phyloP scores from a whole-genome alignment of 2,888 invertebrate genomes.

The Andrena bucephala region DNA sequence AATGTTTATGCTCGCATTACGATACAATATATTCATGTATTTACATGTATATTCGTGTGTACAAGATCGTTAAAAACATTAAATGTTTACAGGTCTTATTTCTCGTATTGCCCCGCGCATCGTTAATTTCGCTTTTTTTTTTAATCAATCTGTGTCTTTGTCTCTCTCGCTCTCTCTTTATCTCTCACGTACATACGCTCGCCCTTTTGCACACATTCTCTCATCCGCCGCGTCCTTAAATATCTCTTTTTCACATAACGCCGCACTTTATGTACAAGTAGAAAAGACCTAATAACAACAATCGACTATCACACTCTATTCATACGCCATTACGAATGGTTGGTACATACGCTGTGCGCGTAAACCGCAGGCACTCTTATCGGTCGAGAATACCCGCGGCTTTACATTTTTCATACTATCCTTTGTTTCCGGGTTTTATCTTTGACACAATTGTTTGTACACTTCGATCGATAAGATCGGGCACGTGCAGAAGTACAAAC shows the following conservation, averaged over 20 bases:
- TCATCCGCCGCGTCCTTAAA: slow-evolving; percentile 59
- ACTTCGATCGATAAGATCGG: slow-evolving; percentile 38
- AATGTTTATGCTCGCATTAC: slow-evolving; percentile 83
- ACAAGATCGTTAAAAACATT: slow-evolving; percentile 84
- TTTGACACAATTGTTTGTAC: slow-evolving; percentile 8
- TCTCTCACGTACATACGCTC: slow-evolving; percentile 26
- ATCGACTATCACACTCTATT: slow-evolving; percentile 70
- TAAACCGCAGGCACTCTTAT: slow-evolving; percentile 42
- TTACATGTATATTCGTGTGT: slow-evolving; percentile 83
- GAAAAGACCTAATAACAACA: slow-evolving; percentile 77
- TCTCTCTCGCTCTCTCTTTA: slow-evolving; percentile 26
- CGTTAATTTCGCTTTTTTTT: slow-evolving; percentile 46
- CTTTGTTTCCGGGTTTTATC: neutral
- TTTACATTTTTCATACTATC: slow-evolving; percentile 5
- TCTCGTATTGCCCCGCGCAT: slow-evolving; percentile 70
- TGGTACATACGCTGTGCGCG: slow-evolving; percentile 67
- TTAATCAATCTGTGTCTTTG: slow-evolving; percentile 18
- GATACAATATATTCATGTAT: slow-evolving; percentile 83
- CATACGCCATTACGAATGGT: slow-evolving; percentile 72
- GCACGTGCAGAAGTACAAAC: slow-evolving; percentile 39
- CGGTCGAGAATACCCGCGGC: slow-evolving; percentile 14
- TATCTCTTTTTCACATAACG: slow-evolving; percentile 68
- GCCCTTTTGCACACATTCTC: slow-evolving; percentile 1
- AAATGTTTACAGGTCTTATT: slow-evolving; percentile 81
- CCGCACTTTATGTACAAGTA: slow-evolving; percentile 79